Conservation (phyloP, 1,140 invertebrate species). For the Drosophila nikananu region DNA sequence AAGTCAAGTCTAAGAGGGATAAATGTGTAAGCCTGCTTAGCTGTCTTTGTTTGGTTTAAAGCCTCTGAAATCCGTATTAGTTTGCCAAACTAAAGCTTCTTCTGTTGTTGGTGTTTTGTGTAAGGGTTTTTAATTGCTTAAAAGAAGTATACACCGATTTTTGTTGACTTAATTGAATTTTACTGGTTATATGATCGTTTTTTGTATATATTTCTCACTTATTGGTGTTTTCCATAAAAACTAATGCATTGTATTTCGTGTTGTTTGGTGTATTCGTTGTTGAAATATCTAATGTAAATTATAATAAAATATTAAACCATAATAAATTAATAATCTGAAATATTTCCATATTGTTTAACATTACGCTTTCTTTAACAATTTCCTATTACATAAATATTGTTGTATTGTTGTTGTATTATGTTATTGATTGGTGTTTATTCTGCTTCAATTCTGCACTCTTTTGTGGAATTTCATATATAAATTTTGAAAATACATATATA, state of each 20-base stretch:
- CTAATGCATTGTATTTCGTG: not conserved
- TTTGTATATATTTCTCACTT: no score
- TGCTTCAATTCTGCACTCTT: not conserved
- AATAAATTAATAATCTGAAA: no score
- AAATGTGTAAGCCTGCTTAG: not conserved
- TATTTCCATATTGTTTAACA: no score
- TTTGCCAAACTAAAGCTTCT: not conserved
- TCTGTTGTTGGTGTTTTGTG: no score
- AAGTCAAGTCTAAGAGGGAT: slow-evolving; percentile 1
- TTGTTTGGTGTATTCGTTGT: not conserved
- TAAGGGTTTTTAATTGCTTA: not conserved
- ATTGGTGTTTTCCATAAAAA: no score
- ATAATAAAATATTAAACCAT: no score
- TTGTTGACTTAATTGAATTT: not conserved
- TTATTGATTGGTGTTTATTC: not conserved
- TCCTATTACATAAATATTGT: not conserved
- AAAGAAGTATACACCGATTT: not conserved
- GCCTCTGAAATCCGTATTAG: not conserved
- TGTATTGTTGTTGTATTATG: not conserved
- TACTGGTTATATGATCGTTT: no score
- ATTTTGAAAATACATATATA: not conserved
- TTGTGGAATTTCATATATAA: not conserved
- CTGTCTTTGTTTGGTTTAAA: not conserved
- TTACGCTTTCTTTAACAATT: no score
- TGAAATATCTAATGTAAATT: not conserved